Base-by-base conservation (phyloP, 2,888 invertebrate genomes). In the Latrodectus hesperus region DNA sequence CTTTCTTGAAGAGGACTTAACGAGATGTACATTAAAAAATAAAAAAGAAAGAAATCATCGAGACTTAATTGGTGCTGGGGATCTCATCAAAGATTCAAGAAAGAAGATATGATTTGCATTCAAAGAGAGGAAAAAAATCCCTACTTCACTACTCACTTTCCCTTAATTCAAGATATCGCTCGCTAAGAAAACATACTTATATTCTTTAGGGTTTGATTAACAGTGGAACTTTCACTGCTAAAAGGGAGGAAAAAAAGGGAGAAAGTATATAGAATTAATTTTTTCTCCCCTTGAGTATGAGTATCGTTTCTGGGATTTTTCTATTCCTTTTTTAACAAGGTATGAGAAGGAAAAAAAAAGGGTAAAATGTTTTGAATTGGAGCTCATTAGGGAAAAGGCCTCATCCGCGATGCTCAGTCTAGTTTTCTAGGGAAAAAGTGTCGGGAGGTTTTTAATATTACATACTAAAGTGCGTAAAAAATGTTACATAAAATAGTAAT, bases 341-440 rank as follows among this genome's bases (percentile, higher is more conserved):
- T 11, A 16, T 9, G 55, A 14, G 55, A 55, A 74, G 55, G 72
- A 65, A 14, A 49, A 51, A 49, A 74, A 60, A 74, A 55, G 16
- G 60, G n/a, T 22, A 51, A 67, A 77, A 68, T 51, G 65, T 67
- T 77, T 81, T 74, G 81, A 26, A 74, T 74, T 74, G 65, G 49
- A 26, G 52, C 81, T 81, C 81, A 74, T 81, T 81, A 81, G 53
- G 52, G 64, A 26, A 74, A 16, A 16, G 12, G 6, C n/a, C 60
- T 60, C 14, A n/a, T 60, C 12, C n/a, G n/a, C n/a, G 60, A 60
- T 60, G 11, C 60, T 60, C n/a, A 60, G 60, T 16, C 12, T 60
- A 55, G 6, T 60, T 60, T 60, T 60, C 10, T 60, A 12, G 12
- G 12, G n/a, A 60, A 14, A n/a, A 60, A 60, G 60, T 16, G 12